phyloP scores from a whole-genome alignment of 2,113 vertebrate species.

The Suricata suricatta region DNA sequence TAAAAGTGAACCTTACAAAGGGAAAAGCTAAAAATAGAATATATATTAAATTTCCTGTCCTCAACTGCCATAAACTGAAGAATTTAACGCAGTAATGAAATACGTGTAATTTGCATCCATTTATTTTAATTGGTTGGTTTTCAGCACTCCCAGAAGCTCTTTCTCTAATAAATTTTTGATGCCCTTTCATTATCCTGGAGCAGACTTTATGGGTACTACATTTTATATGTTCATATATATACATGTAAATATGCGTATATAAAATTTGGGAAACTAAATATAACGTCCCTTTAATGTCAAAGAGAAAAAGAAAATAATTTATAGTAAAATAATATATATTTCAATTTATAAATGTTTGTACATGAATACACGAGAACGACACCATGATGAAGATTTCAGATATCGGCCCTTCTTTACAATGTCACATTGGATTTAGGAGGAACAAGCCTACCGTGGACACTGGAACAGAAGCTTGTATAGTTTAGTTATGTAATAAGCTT shows the following conservation, averaged over 20 bases:
- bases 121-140: conserved; percentile 30
- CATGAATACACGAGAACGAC: neutral
- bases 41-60: neutral
- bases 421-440: neutral
- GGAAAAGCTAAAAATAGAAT: neutral
- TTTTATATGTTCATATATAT: neutral
- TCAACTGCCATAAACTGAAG: neutral
- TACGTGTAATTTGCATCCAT: neutral
- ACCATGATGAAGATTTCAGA: neutral
- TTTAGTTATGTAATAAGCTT: neutral
- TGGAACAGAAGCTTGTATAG: neutral
- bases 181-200: neutral
- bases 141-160: neutral
- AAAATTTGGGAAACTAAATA: neutral
- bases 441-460: neutral
- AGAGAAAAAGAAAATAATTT: neutral
- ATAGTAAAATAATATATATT: neutral
- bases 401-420: neutral
- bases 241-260: neutral
- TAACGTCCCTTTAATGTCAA: neutral
- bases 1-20: neutral
- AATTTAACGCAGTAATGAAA: neutral
- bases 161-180: neutral
- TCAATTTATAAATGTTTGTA: neutral
- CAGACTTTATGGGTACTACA: neutral